Base-by-base conservation (phyloP, 2,113 vertebrate genomes). In the Ammodytes dubius region DNA sequence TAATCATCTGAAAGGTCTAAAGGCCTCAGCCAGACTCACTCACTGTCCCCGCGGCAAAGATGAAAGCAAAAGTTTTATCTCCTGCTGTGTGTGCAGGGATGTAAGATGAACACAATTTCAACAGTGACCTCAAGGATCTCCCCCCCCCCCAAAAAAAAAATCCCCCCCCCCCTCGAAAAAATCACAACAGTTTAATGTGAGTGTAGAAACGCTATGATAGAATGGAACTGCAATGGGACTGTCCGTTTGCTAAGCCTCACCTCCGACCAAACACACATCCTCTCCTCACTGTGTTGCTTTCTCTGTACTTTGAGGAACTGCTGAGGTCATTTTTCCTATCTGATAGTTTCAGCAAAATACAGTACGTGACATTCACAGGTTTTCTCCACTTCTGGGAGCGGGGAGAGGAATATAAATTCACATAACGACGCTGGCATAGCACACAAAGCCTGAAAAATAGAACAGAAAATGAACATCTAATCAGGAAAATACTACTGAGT, bases 1-100 rank as follows among this genome's bases (percentile, higher is more conserved):
- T 87, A 88, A 92, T 93, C 85, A 83, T 89, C 82, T 73, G 79
- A 85, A 63, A 88, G 88, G 85, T 87, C 82, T 87, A 77, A 85
- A 89, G 89, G 88, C 89, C 84, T 86, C 84, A 67, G 89, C 88
- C 80, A 73, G 87, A 89, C 78, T 85, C 83, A 70, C 83, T 88
- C 85, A 81, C 79, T 77, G 61, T 86, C 87, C 27, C 89, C 73
- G 81, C 46, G 39, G 89, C 88, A 87, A 83, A 84, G 82, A 88
- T 70, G 79, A 81, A 87, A 77, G 66, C 66, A 70, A 73, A 54
- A 54, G 9, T 72, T 27, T 27, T 80, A 76, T 70, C 81, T 79
- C 77, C 79, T 82, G 63, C 77, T 83, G 80, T 52, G 86, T 78
- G 86, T 50, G 76, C 46, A 63, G 42, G 53, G 82, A 88, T 88